Evolutionary conservation across 2,797 vertebrate genomes (phyloP).

Genomic region (Crax fasciolata): DNA sequence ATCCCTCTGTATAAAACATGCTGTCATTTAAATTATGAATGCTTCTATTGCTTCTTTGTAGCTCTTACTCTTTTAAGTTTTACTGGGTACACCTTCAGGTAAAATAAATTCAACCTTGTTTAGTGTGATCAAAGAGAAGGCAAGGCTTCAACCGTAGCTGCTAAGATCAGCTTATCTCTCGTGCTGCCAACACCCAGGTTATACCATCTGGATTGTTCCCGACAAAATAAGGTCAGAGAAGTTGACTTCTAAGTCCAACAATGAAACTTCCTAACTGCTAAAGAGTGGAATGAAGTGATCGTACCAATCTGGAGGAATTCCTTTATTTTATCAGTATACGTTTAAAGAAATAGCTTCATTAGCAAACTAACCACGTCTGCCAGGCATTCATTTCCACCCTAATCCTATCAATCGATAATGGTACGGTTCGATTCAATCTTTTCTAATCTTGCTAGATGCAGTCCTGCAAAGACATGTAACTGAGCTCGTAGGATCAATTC

Average conservation of each 20-base stretch:
- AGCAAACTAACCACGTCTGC: neutral
- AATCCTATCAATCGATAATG: neutral
- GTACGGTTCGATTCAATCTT: neutral
- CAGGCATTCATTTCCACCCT: neutral
- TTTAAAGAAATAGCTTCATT: neutral
- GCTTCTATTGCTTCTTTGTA: constrained; percentile 36
- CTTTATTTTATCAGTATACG: neutral
- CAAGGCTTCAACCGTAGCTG: constrained; percentile 17
- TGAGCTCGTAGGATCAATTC: neutral
- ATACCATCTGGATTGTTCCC: constrained; percentile 7
- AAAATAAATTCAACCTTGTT: constrained; percentile 55
- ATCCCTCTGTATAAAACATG: constrained; percentile 54
- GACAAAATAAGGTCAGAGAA: constrained; percentile 24
- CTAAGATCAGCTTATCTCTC: constrained; percentile 26
- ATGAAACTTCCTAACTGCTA: neutral
- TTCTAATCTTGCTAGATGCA: neutral
- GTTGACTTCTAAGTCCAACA: neutral
- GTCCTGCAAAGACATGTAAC: neutral
- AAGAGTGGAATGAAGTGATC: neutral
- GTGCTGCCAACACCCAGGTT: constrained; percentile 35
- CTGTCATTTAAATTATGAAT: constrained; percentile 67
- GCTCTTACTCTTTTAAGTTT: constrained; percentile 24
- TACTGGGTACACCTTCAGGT: constrained; percentile 38
- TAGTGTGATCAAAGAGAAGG: constrained; percentile 50
- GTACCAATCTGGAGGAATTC: neutral